A percentile compares a stretch with the other conserved stretches of the same genome.
These are phyloP conservation scores for Carabus problematicus DNA, from an alignment of 2,888 invertebrate species.

Conservation along the genomic window DNA sequence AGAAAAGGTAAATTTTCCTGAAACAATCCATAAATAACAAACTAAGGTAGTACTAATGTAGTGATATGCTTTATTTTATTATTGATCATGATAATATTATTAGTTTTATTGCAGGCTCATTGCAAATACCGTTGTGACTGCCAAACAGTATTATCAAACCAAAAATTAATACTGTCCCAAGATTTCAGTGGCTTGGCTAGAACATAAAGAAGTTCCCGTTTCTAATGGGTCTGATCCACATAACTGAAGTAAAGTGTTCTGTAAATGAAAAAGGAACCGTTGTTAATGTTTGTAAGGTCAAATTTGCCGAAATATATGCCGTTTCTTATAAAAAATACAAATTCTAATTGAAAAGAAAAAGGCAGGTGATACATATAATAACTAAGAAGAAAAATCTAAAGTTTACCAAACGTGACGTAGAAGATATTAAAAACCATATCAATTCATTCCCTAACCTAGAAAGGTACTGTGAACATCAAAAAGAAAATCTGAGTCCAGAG, in stretches of 20 bases:
- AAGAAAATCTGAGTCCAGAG: background rate
- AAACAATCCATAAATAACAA: background rate
- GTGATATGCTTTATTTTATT: background rate
- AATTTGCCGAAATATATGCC: background rate
- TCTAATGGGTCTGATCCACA: background rate
- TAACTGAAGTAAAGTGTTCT: background rate
- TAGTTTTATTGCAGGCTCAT: conserved; percentile 1
- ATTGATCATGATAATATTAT: background rate
- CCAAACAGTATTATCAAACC: background rate
- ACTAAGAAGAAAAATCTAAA: background rate
- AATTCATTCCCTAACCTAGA: background rate
- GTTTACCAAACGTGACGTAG: background rate
- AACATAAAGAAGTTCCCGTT: background rate
- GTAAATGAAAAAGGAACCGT: background rate
- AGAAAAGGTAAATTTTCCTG: background rate
- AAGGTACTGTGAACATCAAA: background rate
- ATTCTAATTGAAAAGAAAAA: background rate
- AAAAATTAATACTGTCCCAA: background rate
- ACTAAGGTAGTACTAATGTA: background rate
- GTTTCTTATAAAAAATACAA: background rate
- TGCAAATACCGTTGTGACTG: conserved; percentile 1
- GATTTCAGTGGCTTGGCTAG: background rate
- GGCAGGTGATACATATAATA: background rate
- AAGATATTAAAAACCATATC: conserved; percentile 1
- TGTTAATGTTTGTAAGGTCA: background rate